These are phyloP conservation scores for Hypsopygia costalis DNA, from an alignment of 2,888 invertebrate species.

Conservation along the genomic window DNA sequence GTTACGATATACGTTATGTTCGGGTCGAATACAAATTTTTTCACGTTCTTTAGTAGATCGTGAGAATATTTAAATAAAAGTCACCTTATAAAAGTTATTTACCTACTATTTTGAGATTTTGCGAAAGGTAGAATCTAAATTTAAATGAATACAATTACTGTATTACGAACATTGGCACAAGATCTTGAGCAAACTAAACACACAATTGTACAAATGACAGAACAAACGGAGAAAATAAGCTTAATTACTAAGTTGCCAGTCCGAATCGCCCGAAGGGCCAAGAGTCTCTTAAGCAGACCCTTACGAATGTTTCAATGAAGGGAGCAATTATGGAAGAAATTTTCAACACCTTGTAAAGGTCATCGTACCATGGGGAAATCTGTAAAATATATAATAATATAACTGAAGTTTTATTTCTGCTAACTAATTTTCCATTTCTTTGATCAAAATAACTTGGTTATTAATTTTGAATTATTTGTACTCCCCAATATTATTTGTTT, in stretches of 20 bases:
- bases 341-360: conserved; percentile 52
- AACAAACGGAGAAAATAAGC: conserved; percentile 69
- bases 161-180: conserved; percentile 12
- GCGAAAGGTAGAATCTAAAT: no score
- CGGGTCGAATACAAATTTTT: conserved; percentile 23
- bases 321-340: conserved; percentile 66
- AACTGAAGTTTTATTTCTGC: not conserved
- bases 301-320: conserved; percentile 63
- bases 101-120: no score
- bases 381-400: conserved; percentile 1
- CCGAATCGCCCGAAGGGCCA: conserved; percentile 53
- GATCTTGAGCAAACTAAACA: conserved; percentile 36
- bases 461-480: not conserved
- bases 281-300: conserved; percentile 58
- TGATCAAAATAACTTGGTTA: not conserved
- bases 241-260: conserved; percentile 71
- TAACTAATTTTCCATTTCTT: not conserved
- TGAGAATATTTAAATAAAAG: no score
- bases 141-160: no score
- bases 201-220: conserved; percentile 56
- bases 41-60: conserved; percentile 4
- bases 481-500: not conserved
- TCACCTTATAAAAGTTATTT: no score
- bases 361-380: conserved; percentile 24
- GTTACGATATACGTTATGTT: conserved; percentile 28